Base-by-base conservation (phyloP, 2,888 invertebrate genomes). In the Eupithecia insigniata region DNA sequence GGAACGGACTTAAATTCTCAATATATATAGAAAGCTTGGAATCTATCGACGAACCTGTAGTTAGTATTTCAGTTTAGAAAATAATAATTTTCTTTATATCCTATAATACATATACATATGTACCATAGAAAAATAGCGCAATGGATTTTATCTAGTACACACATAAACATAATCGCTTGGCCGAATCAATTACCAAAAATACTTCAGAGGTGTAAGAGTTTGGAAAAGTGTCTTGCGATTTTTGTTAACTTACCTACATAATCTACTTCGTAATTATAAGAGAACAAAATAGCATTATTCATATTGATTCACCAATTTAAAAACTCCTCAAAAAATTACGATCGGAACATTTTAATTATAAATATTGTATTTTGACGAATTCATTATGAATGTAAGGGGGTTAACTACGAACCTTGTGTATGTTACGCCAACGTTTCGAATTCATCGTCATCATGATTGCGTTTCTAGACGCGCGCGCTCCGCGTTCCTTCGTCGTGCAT, bases 181-280 rank as follows among this genome's bases (percentile, higher is more conserved):
- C 22, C 22, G 26, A 26, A 55, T 55, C 26, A 2, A 12, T 55
- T 5, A 12, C 26, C 12, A 5, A 55, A 22, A 55, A 12, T 12
- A 55, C 12, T 8, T n/a, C n/a, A 4, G 12, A 55, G 26, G 22
- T n/a, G 51, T 55, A 26, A 26, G 10, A 26, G 12, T 26, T 55
- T 55, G 14, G 26, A 26, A 51, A 51, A 26, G 26, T 14, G 26
- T 8, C 1, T 55, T 26, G 55, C 22, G 12, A 55, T 26, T 26
- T 55, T 55, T 26, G 55, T 55, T 55, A 22, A 26, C 55, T 55
- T 55, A n/a, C n/a, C n/a, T n/a, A n/a, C n/a, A n/a, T n/a, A n/a
- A 22, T 51, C 51, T 55, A 26, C 55, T 22, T 55, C 46, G 55
- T 55, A 55, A 26, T 55, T 51, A 22, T 51, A 51, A 22, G 22